phyloP scores from a whole-genome alignment of 92 coral and sea anemone genomes.

The Epizoanthus fatuus region DNA sequence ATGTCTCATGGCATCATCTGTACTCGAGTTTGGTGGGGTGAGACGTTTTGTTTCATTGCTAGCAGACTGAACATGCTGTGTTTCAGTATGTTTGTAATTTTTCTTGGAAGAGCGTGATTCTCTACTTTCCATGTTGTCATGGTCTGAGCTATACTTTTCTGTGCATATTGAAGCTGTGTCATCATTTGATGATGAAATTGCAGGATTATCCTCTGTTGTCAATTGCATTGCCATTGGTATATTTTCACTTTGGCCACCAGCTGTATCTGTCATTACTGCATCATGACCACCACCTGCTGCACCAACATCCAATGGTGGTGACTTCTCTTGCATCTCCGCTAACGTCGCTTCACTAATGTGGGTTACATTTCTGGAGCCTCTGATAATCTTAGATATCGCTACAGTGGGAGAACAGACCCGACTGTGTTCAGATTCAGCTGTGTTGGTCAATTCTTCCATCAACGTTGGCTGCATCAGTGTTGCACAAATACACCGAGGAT shows the following conservation, averaged over 20 bases:
- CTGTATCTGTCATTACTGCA: too few relatives aligned
- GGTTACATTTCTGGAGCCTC: too few relatives aligned
- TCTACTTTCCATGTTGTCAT: too few relatives aligned
- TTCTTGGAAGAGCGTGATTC: too few relatives aligned
- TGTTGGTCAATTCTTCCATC: not conserved
- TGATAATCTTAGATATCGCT: not conserved
- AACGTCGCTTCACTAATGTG: too few relatives aligned
- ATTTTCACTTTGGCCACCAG: not conserved
- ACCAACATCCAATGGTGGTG: too few relatives aligned
- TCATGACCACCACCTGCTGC: too few relatives aligned
- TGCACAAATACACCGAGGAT: too few relatives aligned
- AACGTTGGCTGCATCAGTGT: not conserved
- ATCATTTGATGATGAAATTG: not conserved
- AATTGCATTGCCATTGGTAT: too few relatives aligned
- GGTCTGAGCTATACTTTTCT: constrained; percentile 15
- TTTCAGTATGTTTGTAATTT: not conserved
- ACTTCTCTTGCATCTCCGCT: too few relatives aligned
- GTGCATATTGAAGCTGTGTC: not conserved
- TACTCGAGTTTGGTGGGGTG: constrained; percentile 2
- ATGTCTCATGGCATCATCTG: not conserved
- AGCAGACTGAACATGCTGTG: not conserved
- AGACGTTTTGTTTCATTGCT: constrained; percentile 3
- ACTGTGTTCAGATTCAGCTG: constrained; percentile 27
- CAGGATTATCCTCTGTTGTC: not conserved
- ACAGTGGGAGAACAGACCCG: constrained; percentile 30